Conservation (phyloP, 2,888 invertebrate genomes). For the Macrosiphum euphorbiae region DNA sequence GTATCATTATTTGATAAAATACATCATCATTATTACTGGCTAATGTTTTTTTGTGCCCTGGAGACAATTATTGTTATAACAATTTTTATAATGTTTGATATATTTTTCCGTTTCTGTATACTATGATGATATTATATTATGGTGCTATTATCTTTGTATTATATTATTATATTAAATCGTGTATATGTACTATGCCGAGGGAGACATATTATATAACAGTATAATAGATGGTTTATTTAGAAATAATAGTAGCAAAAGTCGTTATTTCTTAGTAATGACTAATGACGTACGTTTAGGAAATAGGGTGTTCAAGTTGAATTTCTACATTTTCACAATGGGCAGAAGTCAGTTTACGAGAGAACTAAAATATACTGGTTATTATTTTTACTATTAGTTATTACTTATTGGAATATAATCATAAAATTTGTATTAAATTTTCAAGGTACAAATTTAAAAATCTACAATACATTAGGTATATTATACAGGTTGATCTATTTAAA, state of each 20-base stretch:
- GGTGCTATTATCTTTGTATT: background rate
- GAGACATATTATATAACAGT: background rate
- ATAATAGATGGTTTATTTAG: background rate
- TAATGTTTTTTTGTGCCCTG: background rate
- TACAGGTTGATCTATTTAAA: too few species aligned
- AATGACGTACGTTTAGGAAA: background rate
- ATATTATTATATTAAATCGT: background rate
- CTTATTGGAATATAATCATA: background rate
- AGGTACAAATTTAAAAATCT: too few species aligned
- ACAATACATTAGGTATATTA: background rate
- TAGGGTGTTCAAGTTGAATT: background rate
- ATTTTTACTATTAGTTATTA: background rate
- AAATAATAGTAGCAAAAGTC: too few species aligned
- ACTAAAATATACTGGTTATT: background rate
- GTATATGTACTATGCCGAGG: background rate
- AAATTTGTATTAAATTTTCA: background rate
- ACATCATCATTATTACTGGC: background rate
- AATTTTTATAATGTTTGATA: background rate
- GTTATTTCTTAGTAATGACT: background rate
- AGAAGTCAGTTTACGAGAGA: background rate
- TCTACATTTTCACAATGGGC: too few species aligned
- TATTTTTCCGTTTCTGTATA: background rate
- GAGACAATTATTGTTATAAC: background rate
- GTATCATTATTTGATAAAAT: background rate
- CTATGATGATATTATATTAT: background rate